Evolutionary conservation across 2,888 invertebrate species (phyloP).

Genomic region (Dusona sp.): DNA sequence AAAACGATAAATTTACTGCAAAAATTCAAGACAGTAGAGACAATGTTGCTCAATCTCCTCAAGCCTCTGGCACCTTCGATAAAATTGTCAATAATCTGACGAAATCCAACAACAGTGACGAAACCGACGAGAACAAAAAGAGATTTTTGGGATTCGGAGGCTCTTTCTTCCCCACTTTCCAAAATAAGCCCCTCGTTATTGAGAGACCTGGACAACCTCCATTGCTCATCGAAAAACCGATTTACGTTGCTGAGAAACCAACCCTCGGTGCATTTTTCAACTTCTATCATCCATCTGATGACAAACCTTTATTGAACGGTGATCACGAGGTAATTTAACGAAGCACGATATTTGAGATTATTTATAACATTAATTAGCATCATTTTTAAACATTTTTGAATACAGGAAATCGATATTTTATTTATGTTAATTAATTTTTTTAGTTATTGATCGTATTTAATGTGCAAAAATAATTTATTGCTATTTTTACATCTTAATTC

Average conservation of each 20-base stretch:
- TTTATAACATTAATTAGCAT: neutral
- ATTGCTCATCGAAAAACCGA: conserved; percentile 62
- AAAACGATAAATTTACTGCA: neutral
- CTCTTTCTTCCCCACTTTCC: conserved; percentile 10
- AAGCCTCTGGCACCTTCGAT: conserved; percentile 58
- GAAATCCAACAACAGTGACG: conserved; percentile 18
- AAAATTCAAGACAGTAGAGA: neutral
- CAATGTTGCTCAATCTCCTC: neutral
- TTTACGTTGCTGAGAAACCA: conserved; percentile 64
- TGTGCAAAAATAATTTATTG: neutral
- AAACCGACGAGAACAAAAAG: conserved; percentile 18
- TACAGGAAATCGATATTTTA: neutral
- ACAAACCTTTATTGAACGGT: conserved; percentile 34
- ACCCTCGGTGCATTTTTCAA: conserved; percentile 22
- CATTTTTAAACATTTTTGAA: neutral
- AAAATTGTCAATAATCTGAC: conserved; percentile 62
- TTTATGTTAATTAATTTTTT: too few species aligned
- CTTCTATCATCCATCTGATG: conserved; percentile 15
- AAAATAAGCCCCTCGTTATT: conserved; percentile 61
- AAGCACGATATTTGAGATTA: neutral
- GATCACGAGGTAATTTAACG: conserved; percentile 59
- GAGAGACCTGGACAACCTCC: conserved; percentile 62
- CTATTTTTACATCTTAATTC: too few species aligned
- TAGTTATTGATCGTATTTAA: neutral
- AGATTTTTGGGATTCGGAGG: conserved; percentile 22